Conservation (phyloP, 2,888 invertebrate species). For the Scaptomyza polygonia region DNA sequence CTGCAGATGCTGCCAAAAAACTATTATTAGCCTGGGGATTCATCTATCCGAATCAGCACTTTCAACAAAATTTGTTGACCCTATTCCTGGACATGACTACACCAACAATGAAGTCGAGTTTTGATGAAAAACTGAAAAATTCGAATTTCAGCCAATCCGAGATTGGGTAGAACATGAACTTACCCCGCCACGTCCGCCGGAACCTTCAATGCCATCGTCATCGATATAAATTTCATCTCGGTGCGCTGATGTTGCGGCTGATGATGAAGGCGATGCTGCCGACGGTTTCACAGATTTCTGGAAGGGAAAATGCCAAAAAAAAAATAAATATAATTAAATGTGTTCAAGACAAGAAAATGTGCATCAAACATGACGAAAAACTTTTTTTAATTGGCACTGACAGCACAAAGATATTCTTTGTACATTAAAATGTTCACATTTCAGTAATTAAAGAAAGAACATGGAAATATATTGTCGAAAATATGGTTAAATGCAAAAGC, state of each 20-base stretch:
- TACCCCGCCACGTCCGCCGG: constrained; percentile 88
- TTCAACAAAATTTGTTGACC: constrained; percentile 12
- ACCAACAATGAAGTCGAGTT: not conserved
- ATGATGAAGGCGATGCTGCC: constrained; percentile 65
- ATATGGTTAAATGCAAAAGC: constrained; percentile 1
- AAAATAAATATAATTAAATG: not conserved
- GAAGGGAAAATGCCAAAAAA: constrained; percentile 44
- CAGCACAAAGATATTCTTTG: constrained; percentile 39
- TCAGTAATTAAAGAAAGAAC: constrained; percentile 55
- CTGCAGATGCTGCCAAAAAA: not conserved
- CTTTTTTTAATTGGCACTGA: constrained; percentile 67
- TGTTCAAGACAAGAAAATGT: constrained; percentile 8
- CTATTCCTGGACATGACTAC: constrained; percentile 15
- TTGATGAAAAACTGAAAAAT: constrained; percentile 34
- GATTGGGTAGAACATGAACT: constrained; percentile 73
- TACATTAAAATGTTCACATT: constrained; percentile 66
- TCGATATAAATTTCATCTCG: constrained; percentile 89
- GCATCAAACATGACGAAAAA: constrained; percentile 41
- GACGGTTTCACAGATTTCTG: constrained; percentile 82
- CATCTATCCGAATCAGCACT: constrained; percentile 8
- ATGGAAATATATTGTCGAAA: not conserved
- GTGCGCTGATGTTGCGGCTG: constrained; percentile 63
- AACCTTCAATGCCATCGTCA: constrained; percentile 90
- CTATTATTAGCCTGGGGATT: constrained; percentile 18
- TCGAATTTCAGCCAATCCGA: not conserved